Percentiles rank a stretch among this genome's conserved stretches.
Evolutionary conservation across 2,113 vertebrate species (phyloP).

Genomic region (Percopsis transmontana): DNA sequence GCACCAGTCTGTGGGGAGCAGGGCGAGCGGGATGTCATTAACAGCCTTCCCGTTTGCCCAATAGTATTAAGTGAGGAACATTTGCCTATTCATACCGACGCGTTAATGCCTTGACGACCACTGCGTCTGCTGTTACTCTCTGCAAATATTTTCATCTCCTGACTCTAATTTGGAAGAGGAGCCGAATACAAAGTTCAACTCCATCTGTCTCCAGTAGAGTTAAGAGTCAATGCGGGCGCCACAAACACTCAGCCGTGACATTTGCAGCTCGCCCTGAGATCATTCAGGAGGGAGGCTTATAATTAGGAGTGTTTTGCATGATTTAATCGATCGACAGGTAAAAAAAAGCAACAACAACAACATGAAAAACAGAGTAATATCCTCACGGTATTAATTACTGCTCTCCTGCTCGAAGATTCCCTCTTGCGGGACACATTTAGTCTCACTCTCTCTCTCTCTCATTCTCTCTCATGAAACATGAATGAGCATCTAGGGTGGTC

Average conservation of each 20-base stretch:
- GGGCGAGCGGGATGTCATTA: not conserved
- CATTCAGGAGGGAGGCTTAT: constrained; percentile 65
- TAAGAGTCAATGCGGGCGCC: constrained; percentile 44
- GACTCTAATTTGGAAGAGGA: constrained; percentile 13
- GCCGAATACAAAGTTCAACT: constrained; percentile 49
- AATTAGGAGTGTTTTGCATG: constrained; percentile 77
- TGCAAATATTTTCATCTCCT: not conserved
- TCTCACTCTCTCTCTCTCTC: constrained; percentile 57
- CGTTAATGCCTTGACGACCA: not conserved
- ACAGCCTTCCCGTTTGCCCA: not conserved
- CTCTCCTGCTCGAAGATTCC: constrained; percentile 40
- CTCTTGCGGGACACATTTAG: constrained; percentile 64
- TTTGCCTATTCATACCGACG: not conserved
- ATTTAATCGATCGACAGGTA: constrained; percentile 73
- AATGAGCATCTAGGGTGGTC: constrained; percentile 75
- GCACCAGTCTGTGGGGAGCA: not conserved
- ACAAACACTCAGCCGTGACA: constrained; percentile 67
- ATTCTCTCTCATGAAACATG: constrained; percentile 70
- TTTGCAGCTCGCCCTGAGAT: constrained; percentile 64
- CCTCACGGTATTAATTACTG: constrained; percentile 78
- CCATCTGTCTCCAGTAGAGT: constrained; percentile 48
- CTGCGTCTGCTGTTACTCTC: too few relatives aligned
- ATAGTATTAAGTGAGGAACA: not conserved
- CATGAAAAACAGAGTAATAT: constrained; percentile 50
- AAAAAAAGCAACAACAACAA: constrained; percentile 4